Evolutionary conservation across 1,140 invertebrate species (phyloP), one percentile per base, ranked within the genome.

Genomic region (Triops longicaudatus): DNA sequence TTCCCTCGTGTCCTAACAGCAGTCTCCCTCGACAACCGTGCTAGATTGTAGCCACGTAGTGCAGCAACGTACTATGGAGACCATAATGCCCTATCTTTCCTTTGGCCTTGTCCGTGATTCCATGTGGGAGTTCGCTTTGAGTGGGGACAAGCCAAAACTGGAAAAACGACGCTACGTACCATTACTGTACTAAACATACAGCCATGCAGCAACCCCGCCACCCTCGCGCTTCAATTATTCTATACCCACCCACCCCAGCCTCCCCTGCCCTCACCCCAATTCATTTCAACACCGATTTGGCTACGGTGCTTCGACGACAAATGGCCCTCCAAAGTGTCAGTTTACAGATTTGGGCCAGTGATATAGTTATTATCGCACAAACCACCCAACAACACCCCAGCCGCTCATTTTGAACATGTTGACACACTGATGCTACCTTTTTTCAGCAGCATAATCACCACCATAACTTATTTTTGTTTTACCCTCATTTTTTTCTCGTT

Each of bases 21-120:
- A 63, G 14, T 63, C 50, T 63, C 50, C 50, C 50, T 63, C 50
- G 22, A 63, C 50, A 63, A 63, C 50, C 50, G 50, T 63, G 50
- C 6, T 63, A 63, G 14, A 63, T n/a, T 63, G 50, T 63, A 63
- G 50, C 50, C n/a, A 63, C 7, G 50, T 63, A 63, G 50, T 2
- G 7, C 31, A 37, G 31, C 31, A 37, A 37, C 31, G 2, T 2
- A 37, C 50, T 63, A 63, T 63, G 14, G 31, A 37, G 31, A 14
- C 50, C 22, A 5, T 22, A 63, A 17, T 6, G 14, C 17, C 50
- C 7, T 63, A 22, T 63, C 50, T 22, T 63, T 22, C 5, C 14
- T 63, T 63, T 63, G 31, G 7, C 31, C 31, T 14, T 63, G 3
- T 63, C 50, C 44, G 10, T 63, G 50, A 63, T 63, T 10, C 50